Base-by-base conservation (phyloP, 2,113 vertebrate genomes). In the Entelurus aequoreus region DNA sequence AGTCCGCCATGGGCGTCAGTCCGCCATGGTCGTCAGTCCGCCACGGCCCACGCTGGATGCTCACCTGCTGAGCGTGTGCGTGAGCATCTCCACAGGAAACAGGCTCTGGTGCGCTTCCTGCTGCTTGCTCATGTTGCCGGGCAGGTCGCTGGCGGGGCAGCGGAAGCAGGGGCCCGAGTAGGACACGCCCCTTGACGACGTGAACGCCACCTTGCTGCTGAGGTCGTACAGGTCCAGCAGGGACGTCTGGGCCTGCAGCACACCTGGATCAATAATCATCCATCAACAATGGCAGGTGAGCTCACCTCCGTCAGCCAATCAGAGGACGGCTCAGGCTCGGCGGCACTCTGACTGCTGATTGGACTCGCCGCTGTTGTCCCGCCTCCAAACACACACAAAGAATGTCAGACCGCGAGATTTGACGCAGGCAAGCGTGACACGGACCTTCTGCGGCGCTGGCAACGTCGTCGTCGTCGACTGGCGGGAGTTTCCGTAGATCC, bases 111-210 rank as follows among this genome's bases (percentile, higher is more conserved):
- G 47, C 3, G 60, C 50, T 37, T 61, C 60, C n/a, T 49, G 60
- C 12, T 48, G 60, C 47, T 49, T 49, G 35, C 47, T 48, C 47
- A 61, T 49, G 35, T 48, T 48, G 60, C 36, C 48, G 2, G 60
- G 60, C 28, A 61, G 47, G 35, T 61, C 60, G 14, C 46, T 37
- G 60, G 48, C 60, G 3, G 60, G 48, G 47, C 60, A 61, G 6
- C 60, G 11, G 60, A 61, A 61, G 47, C 47, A 28, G 46, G 60
- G 60, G 47, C 46, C 60, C 7, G 60, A 11, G 60, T 61, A 61
- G 48, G 28, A 15, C 48, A 50, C 60, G 10, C 47, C 60, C 60
- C 60, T 38, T 3, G 60, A 48, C 1, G 60, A 61, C 0, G 35
- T 61, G 14, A 61, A 50, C 8, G 7, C 48, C 21, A 49, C 28